Evolutionary conservation across 2,113 vertebrate genomes (phyloP).

Genomic region (Platysteira castanea): DNA sequence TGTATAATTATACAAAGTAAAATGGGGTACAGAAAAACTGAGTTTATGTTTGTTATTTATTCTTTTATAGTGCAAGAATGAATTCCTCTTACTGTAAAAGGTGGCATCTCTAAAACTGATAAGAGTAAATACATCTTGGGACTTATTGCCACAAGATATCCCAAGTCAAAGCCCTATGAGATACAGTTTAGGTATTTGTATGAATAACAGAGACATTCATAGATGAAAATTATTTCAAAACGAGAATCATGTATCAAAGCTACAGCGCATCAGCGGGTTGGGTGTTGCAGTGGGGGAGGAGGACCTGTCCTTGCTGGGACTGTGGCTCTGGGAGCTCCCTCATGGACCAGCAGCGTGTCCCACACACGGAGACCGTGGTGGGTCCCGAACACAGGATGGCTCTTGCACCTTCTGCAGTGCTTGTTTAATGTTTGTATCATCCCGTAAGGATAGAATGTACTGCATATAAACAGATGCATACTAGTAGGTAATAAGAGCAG

Average conservation of each 20-base stretch:
- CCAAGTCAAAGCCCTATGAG: neutral
- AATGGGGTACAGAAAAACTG: neutral
- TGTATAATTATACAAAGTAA: neutral
- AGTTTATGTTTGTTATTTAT: neutral
- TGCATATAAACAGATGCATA: neutral
- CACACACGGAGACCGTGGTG: neutral
- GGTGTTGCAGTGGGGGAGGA: neutral
- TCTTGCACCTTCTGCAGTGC: neutral
- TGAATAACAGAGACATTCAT: neutral
- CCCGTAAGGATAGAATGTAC: neutral
- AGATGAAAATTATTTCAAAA: neutral
- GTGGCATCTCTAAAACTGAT: neutral
- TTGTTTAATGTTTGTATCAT: neutral
- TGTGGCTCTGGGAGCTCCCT: neutral
- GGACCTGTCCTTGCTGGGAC: neutral
- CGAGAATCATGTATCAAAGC: neutral
- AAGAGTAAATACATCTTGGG: neutral
- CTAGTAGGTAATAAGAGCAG: neutral
- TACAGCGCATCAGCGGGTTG: neutral
- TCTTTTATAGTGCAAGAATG: neutral
- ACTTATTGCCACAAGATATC: neutral
- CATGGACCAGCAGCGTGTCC: rapidly evolving
- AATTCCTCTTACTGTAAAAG: neutral
- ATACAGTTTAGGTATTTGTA: neutral
- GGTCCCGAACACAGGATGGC: neutral